Conservation (phyloP, 2,797 vertebrate species). For the Miichthys miiuy region DNA sequence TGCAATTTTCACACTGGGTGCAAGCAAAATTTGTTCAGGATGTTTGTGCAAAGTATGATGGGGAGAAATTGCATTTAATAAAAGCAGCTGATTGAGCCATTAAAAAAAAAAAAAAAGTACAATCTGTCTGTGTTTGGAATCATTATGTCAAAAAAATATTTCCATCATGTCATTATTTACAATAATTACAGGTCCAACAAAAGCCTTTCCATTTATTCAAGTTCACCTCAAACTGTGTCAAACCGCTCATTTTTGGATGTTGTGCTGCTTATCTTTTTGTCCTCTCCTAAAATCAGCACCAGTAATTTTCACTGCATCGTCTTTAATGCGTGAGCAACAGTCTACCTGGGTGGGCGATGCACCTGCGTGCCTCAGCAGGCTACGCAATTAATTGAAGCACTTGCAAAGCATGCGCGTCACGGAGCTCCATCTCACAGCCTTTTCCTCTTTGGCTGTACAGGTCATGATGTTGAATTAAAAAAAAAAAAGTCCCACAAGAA, state of each 20-base stretch:
- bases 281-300: conserved; percentile 4
- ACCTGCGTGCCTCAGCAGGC: conserved; percentile 77
- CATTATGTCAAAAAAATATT: background rate
- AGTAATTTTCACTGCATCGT: conserved; percentile 39
- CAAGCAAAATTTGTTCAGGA: background rate
- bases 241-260: conserved; percentile 2
- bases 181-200: conserved; percentile 11
- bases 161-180: conserved; percentile 18
- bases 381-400: conserved; percentile 60
- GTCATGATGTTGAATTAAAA: background rate
- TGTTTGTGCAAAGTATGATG: background rate
- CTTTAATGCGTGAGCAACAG: conserved; percentile 13
- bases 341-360: conserved; percentile 77
- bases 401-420: conserved; percentile 38
- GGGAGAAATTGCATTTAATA: background rate
- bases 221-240: conserved; percentile 4
- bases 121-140: background rate
- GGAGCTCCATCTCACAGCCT: conserved; percentile 16
- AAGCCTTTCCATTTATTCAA: background rate
- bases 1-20: background rate
- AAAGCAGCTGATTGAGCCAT: background rate
- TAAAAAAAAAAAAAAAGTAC: too few species aligned
- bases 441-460: conserved; percentile 32
- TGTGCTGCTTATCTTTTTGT: conserved; percentile 16
- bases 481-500: background rate